These are phyloP conservation scores for Limnephilus lunatus DNA, from an alignment of 2,888 invertebrate species.

Conservation along the genomic window DNA sequence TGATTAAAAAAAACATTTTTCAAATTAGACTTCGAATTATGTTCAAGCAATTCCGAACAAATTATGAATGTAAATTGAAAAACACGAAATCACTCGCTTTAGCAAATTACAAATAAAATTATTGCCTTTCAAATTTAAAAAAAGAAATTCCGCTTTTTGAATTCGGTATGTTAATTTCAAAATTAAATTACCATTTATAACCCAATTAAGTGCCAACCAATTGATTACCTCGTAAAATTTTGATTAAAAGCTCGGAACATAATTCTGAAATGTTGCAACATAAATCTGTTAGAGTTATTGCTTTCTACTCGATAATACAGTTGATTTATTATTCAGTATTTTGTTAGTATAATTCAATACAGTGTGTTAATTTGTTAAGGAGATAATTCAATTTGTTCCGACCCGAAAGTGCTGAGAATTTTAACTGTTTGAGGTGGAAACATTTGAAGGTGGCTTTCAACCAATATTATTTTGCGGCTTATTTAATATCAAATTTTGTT, in stretches of 20 bases:
- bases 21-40: neutral
- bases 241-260: constrained; percentile 30
- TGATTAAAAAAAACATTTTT: neutral
- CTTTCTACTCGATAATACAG: constrained; percentile 27
- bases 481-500: neutral
- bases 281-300: constrained; percentile 25
- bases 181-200: neutral
- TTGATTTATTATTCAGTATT: constrained; percentile 30
- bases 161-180: neutral
- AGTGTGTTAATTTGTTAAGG: constrained; percentile 37
- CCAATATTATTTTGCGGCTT: neutral
- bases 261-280: constrained; percentile 29
- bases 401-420: neutral
- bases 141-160: neutral
- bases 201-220: constrained; percentile 5
- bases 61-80: neutral
- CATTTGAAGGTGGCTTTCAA: neutral
- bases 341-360: constrained; percentile 43
- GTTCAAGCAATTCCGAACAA: neutral
- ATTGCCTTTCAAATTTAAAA: neutral
- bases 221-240: constrained; percentile 7
- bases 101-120: neutral
- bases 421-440: neutral
- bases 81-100: neutral
- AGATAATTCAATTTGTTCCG: constrained; percentile 26